Conservation (phyloP, 2,797 vertebrate species). For the Channallabes apus region DNA sequence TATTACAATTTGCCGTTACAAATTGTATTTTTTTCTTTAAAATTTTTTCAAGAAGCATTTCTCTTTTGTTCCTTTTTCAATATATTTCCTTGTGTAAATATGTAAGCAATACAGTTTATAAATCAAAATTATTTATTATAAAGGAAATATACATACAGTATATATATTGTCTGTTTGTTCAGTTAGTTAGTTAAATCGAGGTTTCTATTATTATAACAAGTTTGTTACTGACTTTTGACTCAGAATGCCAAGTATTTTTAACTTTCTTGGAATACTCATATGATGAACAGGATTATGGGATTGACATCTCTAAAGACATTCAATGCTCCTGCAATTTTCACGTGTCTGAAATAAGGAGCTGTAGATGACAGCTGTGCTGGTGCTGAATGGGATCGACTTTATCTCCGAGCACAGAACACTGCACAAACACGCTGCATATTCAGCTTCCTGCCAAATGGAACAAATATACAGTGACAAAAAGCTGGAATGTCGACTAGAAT, state of each 20-base stretch:
- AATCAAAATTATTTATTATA: too few relatives aligned
- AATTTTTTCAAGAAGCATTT: too few relatives aligned
- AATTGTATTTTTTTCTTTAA: too few relatives aligned
- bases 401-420: background rate
- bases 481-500: background rate
- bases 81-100: too few relatives aligned
- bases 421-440: background rate
- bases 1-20: background rate
- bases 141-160: too few relatives aligned
- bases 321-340: background rate
- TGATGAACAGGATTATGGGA: background rate
- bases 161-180: too few relatives aligned
- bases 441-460: background rate
- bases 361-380: slow-evolving; percentile 8
- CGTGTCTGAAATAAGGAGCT: background rate
- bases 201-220: background rate
- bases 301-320: background rate
- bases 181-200: background rate
- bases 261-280: background rate
- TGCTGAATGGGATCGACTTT: background rate
- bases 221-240: background rate
- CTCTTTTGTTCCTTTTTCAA: too few relatives aligned
- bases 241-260: background rate
- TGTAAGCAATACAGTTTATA: too few relatives aligned
- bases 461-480: background rate